Evolutionary conservation across 2,888 invertebrate species (phyloP).

Genomic region (Drosophila percnosoma): DNA sequence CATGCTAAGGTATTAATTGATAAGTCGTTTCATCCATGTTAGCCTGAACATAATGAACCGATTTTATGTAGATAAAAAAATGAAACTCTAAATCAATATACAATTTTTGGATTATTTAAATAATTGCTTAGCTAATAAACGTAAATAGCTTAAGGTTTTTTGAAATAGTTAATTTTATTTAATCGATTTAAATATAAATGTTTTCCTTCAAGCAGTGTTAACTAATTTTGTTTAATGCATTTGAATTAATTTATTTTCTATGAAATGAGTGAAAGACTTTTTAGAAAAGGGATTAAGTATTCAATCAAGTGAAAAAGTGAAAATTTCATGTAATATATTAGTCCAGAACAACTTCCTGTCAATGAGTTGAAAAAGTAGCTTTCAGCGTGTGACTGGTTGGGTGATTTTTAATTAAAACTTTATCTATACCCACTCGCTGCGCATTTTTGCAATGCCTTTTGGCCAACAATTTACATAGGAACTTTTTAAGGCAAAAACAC

Average conservation of each 20-base stretch:
- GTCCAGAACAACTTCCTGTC: neutral
- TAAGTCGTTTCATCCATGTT: neutral
- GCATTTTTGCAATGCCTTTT: constrained; percentile 33
- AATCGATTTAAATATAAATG: neutral
- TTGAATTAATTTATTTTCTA: neutral
- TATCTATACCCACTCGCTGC: constrained; percentile 15
- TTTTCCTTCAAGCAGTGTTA: neutral
- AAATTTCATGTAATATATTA: neutral
- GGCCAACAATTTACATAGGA: constrained; percentile 50
- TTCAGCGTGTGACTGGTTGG: constrained; percentile 7
- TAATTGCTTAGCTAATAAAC: neutral
- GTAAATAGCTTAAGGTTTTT: neutral
- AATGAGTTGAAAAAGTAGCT: neutral
- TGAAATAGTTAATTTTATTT: neutral
- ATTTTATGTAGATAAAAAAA: neutral
- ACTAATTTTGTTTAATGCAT: neutral
- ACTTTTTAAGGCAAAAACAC: constrained; percentile 28
- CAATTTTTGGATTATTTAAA: neutral
- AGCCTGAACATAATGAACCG: neutral
- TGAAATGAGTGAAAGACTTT: neutral
- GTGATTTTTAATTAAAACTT: constrained; percentile 62
- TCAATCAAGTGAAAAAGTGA: neutral
- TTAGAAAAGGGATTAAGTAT: neutral
- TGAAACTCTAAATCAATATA: neutral
- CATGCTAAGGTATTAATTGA: neutral